These are phyloP conservation scores for Scylla paramamosain DNA, from an alignment of 1,140 invertebrate genomes.

Conservation along the genomic window DNA sequence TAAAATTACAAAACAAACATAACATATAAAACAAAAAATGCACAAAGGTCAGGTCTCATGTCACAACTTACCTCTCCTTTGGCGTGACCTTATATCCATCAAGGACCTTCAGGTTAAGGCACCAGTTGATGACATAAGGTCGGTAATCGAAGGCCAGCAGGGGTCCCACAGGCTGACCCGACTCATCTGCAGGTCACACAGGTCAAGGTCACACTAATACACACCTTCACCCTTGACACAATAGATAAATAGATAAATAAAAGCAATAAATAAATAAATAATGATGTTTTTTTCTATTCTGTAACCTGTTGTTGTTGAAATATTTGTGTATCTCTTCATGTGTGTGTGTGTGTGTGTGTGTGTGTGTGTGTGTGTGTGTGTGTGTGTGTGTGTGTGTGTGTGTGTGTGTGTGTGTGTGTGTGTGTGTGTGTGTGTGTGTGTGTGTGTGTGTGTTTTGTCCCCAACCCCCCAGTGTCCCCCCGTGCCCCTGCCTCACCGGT, in stretches of 20 bases:
- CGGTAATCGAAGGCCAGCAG: constrained; percentile 89
- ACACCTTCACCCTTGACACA: background rate
- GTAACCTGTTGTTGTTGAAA: background rate
- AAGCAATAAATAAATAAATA: background rate
- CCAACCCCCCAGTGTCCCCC: too few species aligned
- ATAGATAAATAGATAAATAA: background rate
- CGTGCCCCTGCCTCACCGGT: constrained; percentile 61
- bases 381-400: background rate
- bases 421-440: too few species aligned
- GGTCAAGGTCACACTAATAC: background rate
- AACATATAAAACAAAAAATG: too few species aligned
- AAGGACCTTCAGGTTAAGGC: constrained; percentile 91
- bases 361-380: constrained; percentile 7
- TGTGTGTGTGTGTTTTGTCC: too few species aligned
- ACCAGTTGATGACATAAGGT: constrained; percentile 96
- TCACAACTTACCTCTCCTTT: constrained; percentile 88
- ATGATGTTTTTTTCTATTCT: background rate
- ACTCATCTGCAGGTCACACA: constrained; percentile 65
- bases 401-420: too few species aligned
- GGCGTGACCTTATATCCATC: constrained; percentile 94
- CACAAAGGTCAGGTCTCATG: too few species aligned
- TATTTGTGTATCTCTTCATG: background rate
- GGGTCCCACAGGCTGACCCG: constrained; percentile 83
- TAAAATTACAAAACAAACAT: too few species aligned
- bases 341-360: constrained; percentile 35